Conservation (phyloP, 2,113 vertebrate genomes). For the Athene cunicularia region DNA sequence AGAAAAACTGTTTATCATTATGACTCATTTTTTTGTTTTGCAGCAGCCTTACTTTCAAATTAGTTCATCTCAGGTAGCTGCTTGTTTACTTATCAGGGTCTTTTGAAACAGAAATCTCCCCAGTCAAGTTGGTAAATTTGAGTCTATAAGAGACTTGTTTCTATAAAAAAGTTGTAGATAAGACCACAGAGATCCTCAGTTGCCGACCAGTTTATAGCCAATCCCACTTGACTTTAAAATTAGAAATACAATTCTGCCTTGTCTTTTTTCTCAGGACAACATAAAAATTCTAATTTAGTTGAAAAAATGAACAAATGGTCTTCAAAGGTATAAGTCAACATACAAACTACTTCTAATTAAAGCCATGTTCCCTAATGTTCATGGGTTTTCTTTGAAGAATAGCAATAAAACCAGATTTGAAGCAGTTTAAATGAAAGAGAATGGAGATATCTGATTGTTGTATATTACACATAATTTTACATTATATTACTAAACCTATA, state of each 20-base stretch:
- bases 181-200: neutral
- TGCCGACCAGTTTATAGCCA: neutral
- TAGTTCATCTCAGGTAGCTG: constrained; percentile 66
- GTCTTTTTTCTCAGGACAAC: constrained; percentile 8
- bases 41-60: constrained; percentile 66
- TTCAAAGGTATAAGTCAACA: constrained; percentile 74
- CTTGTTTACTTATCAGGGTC: constrained; percentile 7
- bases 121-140: neutral
- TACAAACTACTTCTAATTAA: constrained; percentile 77
- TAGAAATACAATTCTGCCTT: neutral
- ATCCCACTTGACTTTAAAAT: neutral
- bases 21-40: constrained; percentile 56
- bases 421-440: constrained; percentile 73
- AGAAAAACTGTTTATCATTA: constrained; percentile 76
- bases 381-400: constrained; percentile 65
- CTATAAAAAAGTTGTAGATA: neutral
- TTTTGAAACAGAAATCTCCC: constrained; percentile 13
- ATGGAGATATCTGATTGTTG: constrained; percentile 63
- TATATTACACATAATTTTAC: constrained; percentile 73
- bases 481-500: constrained; percentile 63
- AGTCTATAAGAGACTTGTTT: neutral
- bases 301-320: constrained; percentile 68
- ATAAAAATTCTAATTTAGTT: constrained; percentile 67
- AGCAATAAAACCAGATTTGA: constrained; percentile 55
- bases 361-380: constrained; percentile 69